phyloP scores from a whole-genome alignment of 2,113 vertebrate species.

The Phainopepla nitens region DNA sequence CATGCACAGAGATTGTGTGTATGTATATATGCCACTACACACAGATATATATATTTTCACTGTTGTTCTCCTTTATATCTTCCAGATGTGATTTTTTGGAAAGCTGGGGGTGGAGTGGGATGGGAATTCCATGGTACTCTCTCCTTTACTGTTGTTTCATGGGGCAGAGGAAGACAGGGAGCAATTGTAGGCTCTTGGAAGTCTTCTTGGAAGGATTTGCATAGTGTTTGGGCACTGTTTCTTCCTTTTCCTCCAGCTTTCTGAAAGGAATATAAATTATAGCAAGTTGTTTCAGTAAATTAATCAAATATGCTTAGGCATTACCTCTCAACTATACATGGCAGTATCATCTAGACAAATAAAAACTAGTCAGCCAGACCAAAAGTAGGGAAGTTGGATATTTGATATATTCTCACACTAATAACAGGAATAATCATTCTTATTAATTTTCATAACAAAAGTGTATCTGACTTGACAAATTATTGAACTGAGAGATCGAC shows the following conservation, averaged over 20 bases:
- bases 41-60: background rate
- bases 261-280: background rate
- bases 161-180: background rate
- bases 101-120: background rate
- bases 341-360: background rate
- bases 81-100: background rate
- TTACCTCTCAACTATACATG: background rate
- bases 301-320: background rate
- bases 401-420: background rate
- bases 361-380: background rate
- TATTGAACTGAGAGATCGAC: background rate
- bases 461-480: background rate
- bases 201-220: background rate
- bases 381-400: background rate
- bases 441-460: background rate
- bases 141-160: background rate
- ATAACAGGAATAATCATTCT: background rate
- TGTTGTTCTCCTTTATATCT: background rate
- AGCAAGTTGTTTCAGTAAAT: background rate
- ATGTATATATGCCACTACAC: background rate
- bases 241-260: background rate
- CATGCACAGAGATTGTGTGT: accelerated
- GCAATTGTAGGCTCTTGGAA: accelerated
- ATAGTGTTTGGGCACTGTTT: background rate
- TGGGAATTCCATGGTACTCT: background rate